Evolutionary conservation across 2,888 invertebrate species (phyloP).

Genomic region (Atrina japonica): DNA sequence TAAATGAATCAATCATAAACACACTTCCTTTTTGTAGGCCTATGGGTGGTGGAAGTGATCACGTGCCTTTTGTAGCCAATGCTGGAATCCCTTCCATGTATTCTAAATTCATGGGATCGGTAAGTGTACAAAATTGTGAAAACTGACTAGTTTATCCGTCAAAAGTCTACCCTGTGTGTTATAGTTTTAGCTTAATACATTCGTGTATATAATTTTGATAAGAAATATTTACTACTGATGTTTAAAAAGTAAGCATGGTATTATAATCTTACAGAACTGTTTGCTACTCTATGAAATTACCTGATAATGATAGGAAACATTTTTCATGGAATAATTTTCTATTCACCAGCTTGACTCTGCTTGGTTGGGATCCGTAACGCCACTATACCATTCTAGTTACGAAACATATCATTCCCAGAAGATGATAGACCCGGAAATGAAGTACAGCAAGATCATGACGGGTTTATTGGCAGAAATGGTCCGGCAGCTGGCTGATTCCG

Average conservation of each 20-base stretch:
- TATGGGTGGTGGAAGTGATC: constrained; percentile 32
- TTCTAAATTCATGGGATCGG: constrained; percentile 3
- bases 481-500: constrained; percentile 19
- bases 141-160: too few relatives aligned
- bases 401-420: constrained; percentile 8
- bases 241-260: too few relatives aligned
- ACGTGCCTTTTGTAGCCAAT: constrained; percentile 22
- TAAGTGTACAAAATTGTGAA: background rate
- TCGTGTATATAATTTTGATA: too few relatives aligned
- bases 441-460: constrained; percentile 7
- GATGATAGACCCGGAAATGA: constrained; percentile 26
- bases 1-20: too few relatives aligned
- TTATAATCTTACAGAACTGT: too few relatives aligned
- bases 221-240: too few relatives aligned
- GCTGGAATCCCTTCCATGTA: constrained; percentile 29
- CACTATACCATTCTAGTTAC: constrained; percentile 24
- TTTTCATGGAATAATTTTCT: too few relatives aligned
- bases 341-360: background rate
- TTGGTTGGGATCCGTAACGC: background rate
- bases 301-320: too few relatives aligned
- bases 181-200: too few relatives aligned
- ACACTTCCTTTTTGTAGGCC: too few relatives aligned
- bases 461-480: constrained; percentile 3
- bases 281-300: too few relatives aligned
- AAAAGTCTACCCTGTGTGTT: too few relatives aligned